phyloP scores from a whole-genome alignment of 2,797 vertebrate species.

The Acropternis orthonyx region DNA sequence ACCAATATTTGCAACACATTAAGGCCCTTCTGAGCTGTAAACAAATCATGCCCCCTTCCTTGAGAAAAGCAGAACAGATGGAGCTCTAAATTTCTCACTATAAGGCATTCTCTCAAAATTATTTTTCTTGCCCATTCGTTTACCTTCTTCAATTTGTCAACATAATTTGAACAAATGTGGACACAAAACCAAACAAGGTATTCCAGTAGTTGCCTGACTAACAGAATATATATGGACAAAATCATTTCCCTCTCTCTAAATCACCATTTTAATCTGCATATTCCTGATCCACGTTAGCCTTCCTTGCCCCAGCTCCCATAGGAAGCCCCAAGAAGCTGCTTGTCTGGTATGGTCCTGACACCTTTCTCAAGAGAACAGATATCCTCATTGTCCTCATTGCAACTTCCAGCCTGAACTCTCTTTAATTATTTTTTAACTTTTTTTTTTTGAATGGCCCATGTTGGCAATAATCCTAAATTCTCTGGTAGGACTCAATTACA shows the following conservation, averaged over 20 bases:
- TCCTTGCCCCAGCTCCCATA: background rate
- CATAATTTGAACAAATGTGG: background rate
- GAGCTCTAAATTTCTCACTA: background rate
- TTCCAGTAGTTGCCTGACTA: background rate
- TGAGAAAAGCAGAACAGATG: conserved; percentile 23
- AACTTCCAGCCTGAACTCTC: background rate
- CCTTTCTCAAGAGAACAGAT: background rate
- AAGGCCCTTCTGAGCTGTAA: background rate
- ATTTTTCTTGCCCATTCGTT: background rate
- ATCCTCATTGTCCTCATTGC: background rate
- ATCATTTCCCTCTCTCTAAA: background rate
- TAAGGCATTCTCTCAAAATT: background rate
- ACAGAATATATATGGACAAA: background rate
- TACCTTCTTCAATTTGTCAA: background rate
- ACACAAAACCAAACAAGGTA: background rate
- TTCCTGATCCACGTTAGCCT: background rate
- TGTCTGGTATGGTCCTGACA: background rate
- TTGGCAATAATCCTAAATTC: background rate
- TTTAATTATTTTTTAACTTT: background rate
- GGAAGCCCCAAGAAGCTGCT: background rate
- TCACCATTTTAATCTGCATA: background rate
- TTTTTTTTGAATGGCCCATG: background rate
- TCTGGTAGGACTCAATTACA: background rate
- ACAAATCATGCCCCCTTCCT: background rate
- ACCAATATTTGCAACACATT: background rate